Conservation (phyloP, 2,888 invertebrate species). For the Mesorhabditis belari region DNA sequence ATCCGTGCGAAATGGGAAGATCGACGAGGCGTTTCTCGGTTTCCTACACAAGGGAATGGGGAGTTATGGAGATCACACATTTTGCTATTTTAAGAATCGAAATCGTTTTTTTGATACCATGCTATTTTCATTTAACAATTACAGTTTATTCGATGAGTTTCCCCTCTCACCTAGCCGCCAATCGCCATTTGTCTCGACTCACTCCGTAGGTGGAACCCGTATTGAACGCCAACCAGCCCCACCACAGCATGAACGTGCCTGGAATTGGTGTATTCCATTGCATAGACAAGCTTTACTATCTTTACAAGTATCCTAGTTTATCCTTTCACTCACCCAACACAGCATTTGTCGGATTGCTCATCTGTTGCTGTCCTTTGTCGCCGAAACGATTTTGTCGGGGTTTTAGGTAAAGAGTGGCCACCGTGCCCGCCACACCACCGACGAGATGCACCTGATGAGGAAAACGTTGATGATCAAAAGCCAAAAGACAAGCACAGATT, state of each 20-base stretch:
- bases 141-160: too few relatives aligned
- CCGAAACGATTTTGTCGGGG: slow-evolving; percentile 34
- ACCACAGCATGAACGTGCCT: slow-evolving; percentile 45
- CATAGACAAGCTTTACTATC: background rate
- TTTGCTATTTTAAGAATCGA: too few relatives aligned
- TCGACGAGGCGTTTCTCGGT: too few relatives aligned
- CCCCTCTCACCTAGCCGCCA: slow-evolving; percentile 33
- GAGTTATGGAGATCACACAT: too few relatives aligned
- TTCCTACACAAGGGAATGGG: too few relatives aligned
- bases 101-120: too few relatives aligned
- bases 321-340: slow-evolving; percentile 17
- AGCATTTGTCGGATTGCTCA: slow-evolving; percentile 41
- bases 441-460: slow-evolving; percentile 33
- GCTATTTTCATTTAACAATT: too few relatives aligned
- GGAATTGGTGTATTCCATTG: too few relatives aligned
- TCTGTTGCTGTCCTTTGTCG: slow-evolving; percentile 26
- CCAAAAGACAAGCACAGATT: too few relatives aligned
- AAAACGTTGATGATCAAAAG: too few relatives aligned
- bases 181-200: slow-evolving; percentile 27
- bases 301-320: background rate
- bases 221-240: slow-evolving; percentile 38
- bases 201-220: slow-evolving; percentile 41
- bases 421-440: slow-evolving; percentile 37
- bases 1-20: too few relatives aligned
- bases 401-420: slow-evolving; percentile 35